Evolutionary conservation across 2,113 vertebrate genomes (phyloP).

Genomic region (Mustela nigripes): DNA sequence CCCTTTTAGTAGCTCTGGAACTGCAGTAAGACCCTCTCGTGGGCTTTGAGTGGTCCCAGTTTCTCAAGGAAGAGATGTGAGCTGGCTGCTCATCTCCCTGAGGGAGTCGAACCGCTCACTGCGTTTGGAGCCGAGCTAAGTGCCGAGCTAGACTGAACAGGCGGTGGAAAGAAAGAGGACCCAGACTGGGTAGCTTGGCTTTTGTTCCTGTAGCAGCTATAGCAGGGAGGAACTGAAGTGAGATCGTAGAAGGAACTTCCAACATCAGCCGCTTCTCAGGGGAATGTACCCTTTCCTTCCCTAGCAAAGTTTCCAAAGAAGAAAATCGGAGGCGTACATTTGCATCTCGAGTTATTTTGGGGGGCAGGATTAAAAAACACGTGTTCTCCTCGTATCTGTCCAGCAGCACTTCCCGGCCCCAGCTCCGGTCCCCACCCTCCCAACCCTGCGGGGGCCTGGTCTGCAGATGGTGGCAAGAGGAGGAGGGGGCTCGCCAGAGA

Average conservation of each 20-base stretch:
- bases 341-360: background rate
- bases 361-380: background rate
- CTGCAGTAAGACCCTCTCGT: background rate
- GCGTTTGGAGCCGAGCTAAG: background rate
- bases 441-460: background rate
- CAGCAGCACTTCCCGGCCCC: background rate
- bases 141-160: background rate
- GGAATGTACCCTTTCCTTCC: background rate
- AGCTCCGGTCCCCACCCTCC: background rate
- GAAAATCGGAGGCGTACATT: background rate
- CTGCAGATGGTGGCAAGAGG: slow-evolving; percentile 44
- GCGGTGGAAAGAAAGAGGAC: background rate
- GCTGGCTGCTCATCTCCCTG: background rate
- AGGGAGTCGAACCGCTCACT: background rate
- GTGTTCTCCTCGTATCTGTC: background rate
- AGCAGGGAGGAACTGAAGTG: background rate
- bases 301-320: background rate
- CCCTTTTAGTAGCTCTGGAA: background rate
- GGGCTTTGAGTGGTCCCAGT: background rate
- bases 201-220: background rate
- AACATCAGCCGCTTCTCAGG: background rate
- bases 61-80: background rate
- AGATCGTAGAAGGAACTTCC: slow-evolving; percentile 28
- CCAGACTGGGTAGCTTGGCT: background rate
- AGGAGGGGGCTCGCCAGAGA: slow-evolving; percentile 31